Percentiles rank a stretch among this genome's conserved stretches.
Evolutionary conservation across 2,888 invertebrate species (phyloP).

Genomic region (Nomada fabriciana): DNA sequence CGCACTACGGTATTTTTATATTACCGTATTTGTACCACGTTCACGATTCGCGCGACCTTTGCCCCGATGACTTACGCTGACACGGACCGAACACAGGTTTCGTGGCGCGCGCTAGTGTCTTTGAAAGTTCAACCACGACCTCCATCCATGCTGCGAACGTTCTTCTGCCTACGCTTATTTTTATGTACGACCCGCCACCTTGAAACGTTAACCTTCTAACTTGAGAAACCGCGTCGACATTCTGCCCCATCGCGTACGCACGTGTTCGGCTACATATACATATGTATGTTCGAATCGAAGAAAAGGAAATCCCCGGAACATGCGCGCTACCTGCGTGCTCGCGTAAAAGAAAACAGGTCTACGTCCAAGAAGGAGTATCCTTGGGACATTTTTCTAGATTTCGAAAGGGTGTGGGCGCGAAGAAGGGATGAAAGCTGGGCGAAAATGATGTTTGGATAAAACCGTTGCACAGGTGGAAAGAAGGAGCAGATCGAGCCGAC

Average conservation of each 20-base stretch:
- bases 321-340: no score
- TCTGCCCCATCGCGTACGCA: neutral
- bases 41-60: no score
- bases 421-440: neutral
- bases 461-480: constrained; percentile 1
- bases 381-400: no score
- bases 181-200: neutral
- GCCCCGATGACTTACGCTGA: no score
- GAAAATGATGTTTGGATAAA: constrained; percentile 30
- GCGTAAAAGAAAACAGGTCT: no score
- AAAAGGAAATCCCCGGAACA: no score
- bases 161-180: neutral
- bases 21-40: no score
- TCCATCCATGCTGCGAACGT: neutral
- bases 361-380: no score
- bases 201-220: neutral
- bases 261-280: neutral
- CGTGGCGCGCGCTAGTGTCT: neutral
- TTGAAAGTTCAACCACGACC: neutral
- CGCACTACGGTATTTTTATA: no score
- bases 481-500: neutral
- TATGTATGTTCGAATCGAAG: neutral
- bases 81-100: no score
- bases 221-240: neutral
- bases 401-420: neutral